Evolutionary conservation across 2,113 vertebrate species (phyloP).

Genomic region (Platysternon megacephalum): DNA sequence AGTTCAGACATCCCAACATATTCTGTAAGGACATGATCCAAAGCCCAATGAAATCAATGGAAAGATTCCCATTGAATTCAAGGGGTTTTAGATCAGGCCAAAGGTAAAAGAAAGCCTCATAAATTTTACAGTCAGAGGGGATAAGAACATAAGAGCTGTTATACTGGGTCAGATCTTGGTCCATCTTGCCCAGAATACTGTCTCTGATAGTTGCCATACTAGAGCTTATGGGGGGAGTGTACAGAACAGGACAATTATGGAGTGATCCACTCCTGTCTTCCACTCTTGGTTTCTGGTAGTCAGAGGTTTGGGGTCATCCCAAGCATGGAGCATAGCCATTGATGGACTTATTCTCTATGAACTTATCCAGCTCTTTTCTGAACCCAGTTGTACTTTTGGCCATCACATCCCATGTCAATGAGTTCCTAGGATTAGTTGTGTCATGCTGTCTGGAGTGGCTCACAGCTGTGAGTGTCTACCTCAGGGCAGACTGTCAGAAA

Average conservation of each 20-base stretch:
- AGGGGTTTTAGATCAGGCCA: background rate
- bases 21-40: background rate
- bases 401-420: background rate
- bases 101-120: background rate
- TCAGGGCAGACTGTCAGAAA: background rate
- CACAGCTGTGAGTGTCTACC: background rate
- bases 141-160: background rate
- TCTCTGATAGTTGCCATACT: background rate
- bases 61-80: background rate
- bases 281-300: background rate
- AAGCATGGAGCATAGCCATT: background rate
- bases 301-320: background rate
- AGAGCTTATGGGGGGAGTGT: background rate
- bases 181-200: no score
- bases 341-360: background rate
- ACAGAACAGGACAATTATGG: background rate
- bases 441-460: background rate
- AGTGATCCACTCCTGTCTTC: background rate
- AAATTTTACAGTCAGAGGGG: background rate
- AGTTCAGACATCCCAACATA: background rate
- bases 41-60: background rate
- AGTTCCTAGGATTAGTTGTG: background rate
- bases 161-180: background rate
- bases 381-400: background rate
- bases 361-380: background rate